phyloP scores from a whole-genome alignment of 2,888 invertebrate species.

The Steinernema hermaphroditum region DNA sequence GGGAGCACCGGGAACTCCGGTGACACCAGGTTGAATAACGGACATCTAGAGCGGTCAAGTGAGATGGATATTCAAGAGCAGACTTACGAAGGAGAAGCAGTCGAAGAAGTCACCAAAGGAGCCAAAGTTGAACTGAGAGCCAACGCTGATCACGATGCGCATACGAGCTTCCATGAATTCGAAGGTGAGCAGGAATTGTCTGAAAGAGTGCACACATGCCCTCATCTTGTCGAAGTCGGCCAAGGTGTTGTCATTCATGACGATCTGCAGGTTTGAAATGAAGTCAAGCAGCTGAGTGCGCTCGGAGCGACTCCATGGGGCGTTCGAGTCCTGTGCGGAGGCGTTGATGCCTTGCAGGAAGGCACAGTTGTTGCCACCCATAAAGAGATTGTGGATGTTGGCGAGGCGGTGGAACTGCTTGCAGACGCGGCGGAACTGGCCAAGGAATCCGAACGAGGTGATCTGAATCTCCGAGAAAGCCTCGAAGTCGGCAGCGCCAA shows the following conservation, averaged over 20 bases:
- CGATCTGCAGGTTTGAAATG: background rate
- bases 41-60: too few relatives aligned
- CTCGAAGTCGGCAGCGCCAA: background rate
- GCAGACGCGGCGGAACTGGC: conserved; percentile 8
- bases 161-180: background rate
- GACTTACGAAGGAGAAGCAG: background rate
- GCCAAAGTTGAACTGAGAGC: background rate
- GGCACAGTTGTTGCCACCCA: background rate
- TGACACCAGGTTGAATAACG: background rate
- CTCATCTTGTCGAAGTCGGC: background rate
- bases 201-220: background rate
- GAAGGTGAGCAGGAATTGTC: background rate
- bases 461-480: background rate
- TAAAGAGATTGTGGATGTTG: conserved; percentile 4
- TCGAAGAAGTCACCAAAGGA: background rate
- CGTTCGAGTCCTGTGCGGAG: background rate
- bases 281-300: background rate
- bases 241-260: background rate
- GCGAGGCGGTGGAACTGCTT: conserved; percentile 3
- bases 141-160: background rate
- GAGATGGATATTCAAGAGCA: background rate
- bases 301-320: background rate
- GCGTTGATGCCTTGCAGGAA: conserved; percentile 1
- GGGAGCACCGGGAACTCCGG: background rate
- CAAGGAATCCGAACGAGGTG: background rate